A percentile compares a stretch with the other conserved stretches of the same genome.
Evolutionary conservation across 1,140 invertebrate genomes (phyloP).

Genomic region (Apis florea): DNA sequence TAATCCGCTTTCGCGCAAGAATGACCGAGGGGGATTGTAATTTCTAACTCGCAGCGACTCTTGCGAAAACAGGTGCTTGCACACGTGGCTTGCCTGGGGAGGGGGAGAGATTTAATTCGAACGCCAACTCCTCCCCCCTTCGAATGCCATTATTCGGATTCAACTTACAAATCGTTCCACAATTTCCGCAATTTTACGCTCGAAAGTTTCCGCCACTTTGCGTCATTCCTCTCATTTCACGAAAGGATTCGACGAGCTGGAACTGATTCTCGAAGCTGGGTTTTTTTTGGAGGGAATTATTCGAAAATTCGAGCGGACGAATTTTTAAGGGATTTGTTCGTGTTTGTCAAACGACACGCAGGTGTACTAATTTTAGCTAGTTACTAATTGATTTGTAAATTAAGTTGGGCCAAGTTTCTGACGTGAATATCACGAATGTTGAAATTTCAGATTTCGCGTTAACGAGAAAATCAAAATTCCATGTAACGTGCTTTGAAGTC

Average conservation of each 20-base stretch:
- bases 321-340: background rate
- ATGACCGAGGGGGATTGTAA: conserved; percentile 26
- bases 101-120: conserved; percentile 13
- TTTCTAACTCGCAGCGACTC: conserved; percentile 30
- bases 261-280: no score
- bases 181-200: background rate
- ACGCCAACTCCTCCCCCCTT: background rate
- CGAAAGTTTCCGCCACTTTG: background rate
- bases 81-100: background rate
- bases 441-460: conserved; percentile 21
- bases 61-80: conserved; percentile 35
- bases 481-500: conserved; percentile 5
- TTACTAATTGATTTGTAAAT: no score
- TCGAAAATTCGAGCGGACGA: no score
- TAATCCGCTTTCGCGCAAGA: conserved; percentile 29
- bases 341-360: no score
- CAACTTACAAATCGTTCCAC: conserved; percentile 31
- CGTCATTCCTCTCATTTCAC: background rate
- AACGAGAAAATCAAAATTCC: conserved; percentile 24
- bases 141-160: conserved; percentile 30
- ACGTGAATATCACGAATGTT: background rate
- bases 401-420: background rate
- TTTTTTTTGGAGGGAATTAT: no score
- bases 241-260: no score
- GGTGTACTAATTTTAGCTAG: no score